These are phyloP conservation scores for Ramphastos sulfuratus DNA, from an alignment of 2,113 vertebrate genomes.

Conservation along the genomic window DNA sequence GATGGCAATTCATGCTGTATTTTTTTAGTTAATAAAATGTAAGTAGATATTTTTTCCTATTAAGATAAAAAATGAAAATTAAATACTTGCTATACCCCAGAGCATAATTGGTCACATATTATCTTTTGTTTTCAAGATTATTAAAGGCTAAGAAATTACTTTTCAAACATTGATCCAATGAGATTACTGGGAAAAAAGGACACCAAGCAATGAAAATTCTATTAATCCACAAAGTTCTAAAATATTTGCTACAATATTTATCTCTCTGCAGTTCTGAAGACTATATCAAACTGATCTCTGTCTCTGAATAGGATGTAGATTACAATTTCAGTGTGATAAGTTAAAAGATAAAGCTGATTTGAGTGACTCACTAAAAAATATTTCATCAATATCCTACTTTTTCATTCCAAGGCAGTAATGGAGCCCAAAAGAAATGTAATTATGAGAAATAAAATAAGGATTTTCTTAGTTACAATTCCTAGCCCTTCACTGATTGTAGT, in stretches of 20 bases:
- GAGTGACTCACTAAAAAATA: background rate
- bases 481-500: constrained; percentile 83
- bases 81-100: constrained; percentile 33
- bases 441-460: constrained; percentile 78
- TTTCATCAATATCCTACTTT: constrained; percentile 55
- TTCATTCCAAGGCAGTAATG: constrained; percentile 52
- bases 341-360: constrained; percentile 25
- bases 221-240: constrained; percentile 64
- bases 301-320: constrained; percentile 50
- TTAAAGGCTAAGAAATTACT: constrained; percentile 64
- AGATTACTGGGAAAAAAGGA: constrained; percentile 38
- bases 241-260: constrained; percentile 68
- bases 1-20: constrained; percentile 12
- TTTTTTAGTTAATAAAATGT: constrained; percentile 65
- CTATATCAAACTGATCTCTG: constrained; percentile 61
- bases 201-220: constrained; percentile 54
- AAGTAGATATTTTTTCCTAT: constrained; percentile 62
- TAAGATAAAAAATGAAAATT: constrained; percentile 61
- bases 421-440: constrained; percentile 64
- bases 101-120: constrained; percentile 56
- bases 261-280: constrained; percentile 54
- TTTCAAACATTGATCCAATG: constrained; percentile 60
- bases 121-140: constrained; percentile 60
- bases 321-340: constrained; percentile 31
- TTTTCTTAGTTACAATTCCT: constrained; percentile 81